phyloP scores from a whole-genome alignment of 2,113 vertebrate species.

The Prolemur simus region DNA sequence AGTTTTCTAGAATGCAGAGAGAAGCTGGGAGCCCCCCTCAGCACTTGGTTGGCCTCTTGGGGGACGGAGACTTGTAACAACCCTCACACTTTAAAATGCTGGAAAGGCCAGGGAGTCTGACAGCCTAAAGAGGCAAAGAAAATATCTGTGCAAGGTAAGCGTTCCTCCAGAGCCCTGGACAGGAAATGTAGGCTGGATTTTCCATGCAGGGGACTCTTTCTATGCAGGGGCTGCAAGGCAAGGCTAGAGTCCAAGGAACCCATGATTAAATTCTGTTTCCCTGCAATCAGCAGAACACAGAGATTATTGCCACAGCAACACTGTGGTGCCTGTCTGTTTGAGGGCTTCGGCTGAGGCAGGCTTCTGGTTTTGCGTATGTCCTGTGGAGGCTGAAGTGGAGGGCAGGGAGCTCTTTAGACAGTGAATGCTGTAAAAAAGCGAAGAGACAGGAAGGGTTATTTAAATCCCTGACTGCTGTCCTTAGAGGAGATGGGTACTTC shows the following conservation, averaged over 20 bases:
- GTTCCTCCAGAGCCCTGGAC: neutral
- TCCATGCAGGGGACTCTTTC: neutral
- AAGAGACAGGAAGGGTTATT: neutral
- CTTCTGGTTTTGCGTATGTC: neutral
- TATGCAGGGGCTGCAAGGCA: neutral
- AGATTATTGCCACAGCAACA: neutral
- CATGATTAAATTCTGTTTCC: neutral
- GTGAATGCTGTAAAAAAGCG: neutral
- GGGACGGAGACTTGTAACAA: neutral
- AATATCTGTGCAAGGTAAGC: neutral
- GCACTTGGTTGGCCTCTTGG: neutral
- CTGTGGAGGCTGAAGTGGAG: neutral
- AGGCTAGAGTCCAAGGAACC: neutral
- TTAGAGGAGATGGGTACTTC: neutral
- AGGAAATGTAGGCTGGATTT: neutral
- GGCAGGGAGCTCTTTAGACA: neutral
- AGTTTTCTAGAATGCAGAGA: neutral
- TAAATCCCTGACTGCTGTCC: neutral
- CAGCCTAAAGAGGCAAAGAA: conserved; percentile 3
- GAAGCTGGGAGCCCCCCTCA: neutral
- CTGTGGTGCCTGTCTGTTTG: neutral
- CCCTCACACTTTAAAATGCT: neutral
- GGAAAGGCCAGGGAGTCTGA: neutral
- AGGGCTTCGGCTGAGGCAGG: neutral
- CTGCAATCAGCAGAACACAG: neutral